Base-by-base conservation (phyloP, 2,888 invertebrate genomes). In the Notodonta dromedarius region DNA sequence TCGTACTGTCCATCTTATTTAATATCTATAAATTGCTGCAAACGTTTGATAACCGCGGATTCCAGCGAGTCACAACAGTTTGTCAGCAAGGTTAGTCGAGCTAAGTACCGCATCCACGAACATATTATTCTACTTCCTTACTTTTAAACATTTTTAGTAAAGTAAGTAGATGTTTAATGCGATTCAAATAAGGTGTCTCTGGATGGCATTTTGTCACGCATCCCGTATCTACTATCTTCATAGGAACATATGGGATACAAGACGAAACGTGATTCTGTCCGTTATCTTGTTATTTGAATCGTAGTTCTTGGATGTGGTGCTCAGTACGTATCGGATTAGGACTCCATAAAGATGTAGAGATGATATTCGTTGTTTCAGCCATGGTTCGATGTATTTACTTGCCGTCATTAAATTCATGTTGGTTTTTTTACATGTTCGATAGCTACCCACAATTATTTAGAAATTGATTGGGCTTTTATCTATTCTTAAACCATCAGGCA, bases 1-100 rank as follows among this genome's bases (percentile, higher is more conserved):
- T 92, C 93, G 93, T 93, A 93, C 92, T 90, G 83, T 89, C 87
- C 89, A 92, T 92, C 91, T 88, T 91, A 89, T n/a, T 35, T 75
- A 70, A 83, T 63, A 52, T n/a, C n/a, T n/a, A n/a, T 69, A 71
- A 67, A 58, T 70, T 74, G 82, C 84, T 84, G 85, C 73, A 88
- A 91, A 84, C 82, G 73, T 79, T 78, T 69, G 86, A 84, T 76
- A 84, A 79, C 74, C 74, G 82, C 83, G 69, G 67, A 69, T 59
- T 57, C 63, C 74, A 51, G 79, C 80, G 74, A 75, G 79, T 81
- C 85, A 85, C 71, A 79, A 84, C 69, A 78, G 81, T 84, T 89
- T 87, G 70, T 58, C 84, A 87, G 86, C 85, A 69, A 73, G 64
- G 44, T 51, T 71, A 63, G 80, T 81, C 88, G 87, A 86, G 68